Evolutionary conservation across 2,888 invertebrate species (phyloP).

Genomic region (Cephus nigrinus): DNA sequence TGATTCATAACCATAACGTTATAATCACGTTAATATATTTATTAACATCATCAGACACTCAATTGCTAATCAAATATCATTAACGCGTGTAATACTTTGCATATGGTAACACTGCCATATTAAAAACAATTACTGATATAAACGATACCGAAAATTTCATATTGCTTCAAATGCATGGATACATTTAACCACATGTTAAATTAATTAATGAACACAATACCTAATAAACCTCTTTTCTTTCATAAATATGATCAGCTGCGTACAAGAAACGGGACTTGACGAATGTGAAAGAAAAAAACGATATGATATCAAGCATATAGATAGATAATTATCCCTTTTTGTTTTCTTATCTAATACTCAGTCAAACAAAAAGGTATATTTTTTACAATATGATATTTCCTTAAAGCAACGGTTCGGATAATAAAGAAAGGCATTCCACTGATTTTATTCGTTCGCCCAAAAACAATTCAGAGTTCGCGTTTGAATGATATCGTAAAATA

Average conservation of each 20-base stretch:
- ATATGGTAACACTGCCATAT: too few relatives aligned
- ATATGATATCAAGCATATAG: background rate
- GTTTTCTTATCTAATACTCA: background rate
- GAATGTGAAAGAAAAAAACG: background rate
- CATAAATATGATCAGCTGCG: background rate
- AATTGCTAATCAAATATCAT: too few relatives aligned
- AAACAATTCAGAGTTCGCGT: background rate
- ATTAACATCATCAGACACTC: background rate
- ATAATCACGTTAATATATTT: background rate
- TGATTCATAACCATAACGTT: background rate
- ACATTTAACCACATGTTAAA: background rate
- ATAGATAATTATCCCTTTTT: background rate
- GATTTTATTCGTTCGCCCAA: background rate
- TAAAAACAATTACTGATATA: too few relatives aligned
- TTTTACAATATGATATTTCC: background rate
- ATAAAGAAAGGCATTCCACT: background rate
- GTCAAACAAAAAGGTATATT: background rate
- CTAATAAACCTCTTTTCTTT: background rate
- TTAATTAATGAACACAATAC: background rate
- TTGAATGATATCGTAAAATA: background rate
- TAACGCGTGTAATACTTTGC: too few relatives aligned
- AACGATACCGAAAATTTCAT: too few relatives aligned
- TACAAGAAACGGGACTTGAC: background rate
- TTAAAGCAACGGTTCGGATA: background rate
- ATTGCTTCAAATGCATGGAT: too few relatives aligned